Evolutionary conservation across 2,888 invertebrate genomes (phyloP).

Genomic region (Drosophila picticornis): DNA sequence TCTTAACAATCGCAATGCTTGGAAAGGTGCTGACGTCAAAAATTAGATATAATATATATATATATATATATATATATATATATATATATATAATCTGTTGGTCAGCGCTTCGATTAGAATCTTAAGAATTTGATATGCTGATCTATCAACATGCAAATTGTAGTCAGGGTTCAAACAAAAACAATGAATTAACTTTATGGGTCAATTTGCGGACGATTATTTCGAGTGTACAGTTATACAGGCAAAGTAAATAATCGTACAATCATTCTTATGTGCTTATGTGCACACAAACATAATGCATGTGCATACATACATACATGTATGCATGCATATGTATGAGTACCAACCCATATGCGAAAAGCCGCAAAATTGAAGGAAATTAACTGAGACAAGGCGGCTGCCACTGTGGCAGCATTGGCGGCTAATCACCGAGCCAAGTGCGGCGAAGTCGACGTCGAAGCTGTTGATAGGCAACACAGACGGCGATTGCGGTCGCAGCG

Average conservation of each 20-base stretch:
- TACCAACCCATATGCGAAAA: conserved; percentile 59
- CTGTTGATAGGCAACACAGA: conserved; percentile 21
- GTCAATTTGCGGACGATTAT: conserved; percentile 64
- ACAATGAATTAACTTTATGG: conserved; percentile 52
- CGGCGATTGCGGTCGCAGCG: conserved; percentile 52
- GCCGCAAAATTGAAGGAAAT: conserved; percentile 67
- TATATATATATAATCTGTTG: background rate
- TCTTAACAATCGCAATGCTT: background rate
- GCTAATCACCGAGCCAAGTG: conserved; percentile 56
- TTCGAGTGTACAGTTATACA: conserved; percentile 42
- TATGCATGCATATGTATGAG: conserved; percentile 4
- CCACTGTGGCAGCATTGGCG: conserved; percentile 29
- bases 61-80: background rate
- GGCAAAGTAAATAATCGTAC: conserved; percentile 16
- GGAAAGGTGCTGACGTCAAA: background rate
- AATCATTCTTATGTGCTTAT: conserved; percentile 12
- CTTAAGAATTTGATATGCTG: conserved; percentile 5
- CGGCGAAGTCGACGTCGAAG: conserved; percentile 20
- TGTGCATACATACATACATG: conserved; percentile 4
- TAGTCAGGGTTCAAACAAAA: conserved; percentile 26
- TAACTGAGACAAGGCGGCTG: conserved; percentile 42
- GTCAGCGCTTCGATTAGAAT: conserved; percentile 15
- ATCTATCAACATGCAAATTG: conserved; percentile 30
- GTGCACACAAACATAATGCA: conserved; percentile 6
- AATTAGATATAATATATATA: background rate